Base-by-base conservation (phyloP, 2,113 vertebrate genomes). In the Python bivittatus region DNA sequence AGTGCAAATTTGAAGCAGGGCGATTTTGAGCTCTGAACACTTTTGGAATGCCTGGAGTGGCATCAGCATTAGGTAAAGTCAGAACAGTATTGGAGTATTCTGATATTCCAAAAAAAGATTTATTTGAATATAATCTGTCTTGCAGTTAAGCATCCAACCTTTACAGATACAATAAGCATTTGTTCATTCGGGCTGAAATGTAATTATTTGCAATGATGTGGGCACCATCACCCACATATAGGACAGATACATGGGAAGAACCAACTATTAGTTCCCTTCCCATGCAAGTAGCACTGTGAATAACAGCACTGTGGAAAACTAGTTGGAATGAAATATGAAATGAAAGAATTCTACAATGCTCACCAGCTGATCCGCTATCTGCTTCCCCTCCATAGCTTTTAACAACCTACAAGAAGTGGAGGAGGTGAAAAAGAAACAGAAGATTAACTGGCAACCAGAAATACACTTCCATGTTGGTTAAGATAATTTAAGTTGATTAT, bases 281-380 rank as follows among this genome's bases (percentile, higher is more conserved):
- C 56, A 57, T 57, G 56, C 56, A 57, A 57, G 17, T 33, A 79
- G 6, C 33, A 79, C 17, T 7, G 2, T 79, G 33, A 79, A 79
- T 79, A 79, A 38, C 33, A 79, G n/a, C 17, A 42, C 8, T 17
- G 2, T 6, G 9, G 11, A 29, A 29, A 11, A 72, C 4, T 0
- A 22, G 6, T 22, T 20, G n/a, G 53, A 53, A 23, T 52, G n/a
- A 72, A 90, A 25, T 90, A 6, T 56, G 25, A 90, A 90, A 2
- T 58, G 44, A 84, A 60, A 92, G 68, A 29, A 54, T 98, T 98
- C 96, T 98, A 97, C 93, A 54, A 42, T 92, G 97, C 99, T 99
- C 97, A 99, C 99, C 98, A 98, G 98, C 91, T 99, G 97, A 96
- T 99, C 99, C 13, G 98, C 97, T 96, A 98, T 96, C 95, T 98